Conservation (phyloP, 1,140 invertebrate species). For the Triops cancriformis region DNA sequence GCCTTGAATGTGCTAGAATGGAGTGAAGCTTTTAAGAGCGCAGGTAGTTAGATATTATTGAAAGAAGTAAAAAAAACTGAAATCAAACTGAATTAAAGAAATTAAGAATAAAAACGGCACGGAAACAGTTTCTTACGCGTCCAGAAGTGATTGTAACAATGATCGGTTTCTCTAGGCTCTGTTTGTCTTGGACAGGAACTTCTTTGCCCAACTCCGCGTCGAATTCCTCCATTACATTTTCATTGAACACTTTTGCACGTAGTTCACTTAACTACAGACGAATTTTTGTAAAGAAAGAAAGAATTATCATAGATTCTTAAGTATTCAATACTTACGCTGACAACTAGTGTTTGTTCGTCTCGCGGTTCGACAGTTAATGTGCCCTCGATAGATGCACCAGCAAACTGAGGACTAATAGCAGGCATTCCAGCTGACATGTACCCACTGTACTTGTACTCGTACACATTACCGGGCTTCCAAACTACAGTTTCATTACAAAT, state of each 20-base stretch:
- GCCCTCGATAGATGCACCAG: conserved; percentile 24
- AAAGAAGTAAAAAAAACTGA: too few species aligned
- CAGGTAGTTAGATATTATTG: too few species aligned
- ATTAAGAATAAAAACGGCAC: background rate
- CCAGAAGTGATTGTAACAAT: conserved; percentile 18
- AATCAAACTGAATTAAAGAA: too few species aligned
- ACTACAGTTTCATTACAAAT: background rate
- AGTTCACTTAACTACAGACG: background rate
- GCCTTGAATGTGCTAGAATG: background rate
- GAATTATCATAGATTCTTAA: background rate
- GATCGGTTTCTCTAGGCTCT: conserved; percentile 23
- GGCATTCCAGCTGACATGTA: conserved; percentile 27
- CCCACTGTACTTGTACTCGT: conserved; percentile 26
- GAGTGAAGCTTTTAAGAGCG: background rate
- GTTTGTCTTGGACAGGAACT: conserved; percentile 21
- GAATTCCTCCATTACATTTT: conserved; percentile 23
- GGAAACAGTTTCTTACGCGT: conserved; percentile 16
- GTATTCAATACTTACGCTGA: conserved; percentile 24
- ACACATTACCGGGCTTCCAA: conserved; percentile 24
- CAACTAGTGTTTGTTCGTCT: conserved; percentile 23
- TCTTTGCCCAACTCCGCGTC: conserved; percentile 23
- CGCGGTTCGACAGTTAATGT: conserved; percentile 23
- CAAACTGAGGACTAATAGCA: conserved; percentile 25
- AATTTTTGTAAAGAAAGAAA: background rate
- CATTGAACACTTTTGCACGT: conserved; percentile 20